Conservation (phyloP, 2,797 vertebrate species). For the Acanthornis magna region DNA sequence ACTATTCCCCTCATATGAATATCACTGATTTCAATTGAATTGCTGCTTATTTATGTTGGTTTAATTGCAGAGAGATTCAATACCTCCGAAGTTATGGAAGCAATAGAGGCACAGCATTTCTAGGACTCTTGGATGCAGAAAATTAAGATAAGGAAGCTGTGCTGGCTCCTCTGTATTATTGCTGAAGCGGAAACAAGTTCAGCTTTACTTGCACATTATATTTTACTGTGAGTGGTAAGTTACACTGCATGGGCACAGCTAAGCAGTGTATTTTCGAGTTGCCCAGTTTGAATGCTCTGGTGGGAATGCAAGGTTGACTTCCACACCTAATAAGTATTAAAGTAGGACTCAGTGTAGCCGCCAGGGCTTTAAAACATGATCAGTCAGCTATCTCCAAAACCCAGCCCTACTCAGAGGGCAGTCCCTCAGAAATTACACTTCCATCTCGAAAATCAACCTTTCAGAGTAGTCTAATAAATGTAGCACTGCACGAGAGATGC, state of each 20-base stretch:
- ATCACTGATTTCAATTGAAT: constrained; percentile 6
- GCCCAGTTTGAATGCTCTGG: constrained; percentile 1
- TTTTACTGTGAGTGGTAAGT: not conserved
- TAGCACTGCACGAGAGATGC: not conserved
- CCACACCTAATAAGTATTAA: not conserved
- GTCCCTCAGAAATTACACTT: not conserved
- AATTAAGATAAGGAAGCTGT: not conserved
- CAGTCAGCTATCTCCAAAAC: not conserved
- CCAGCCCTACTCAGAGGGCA: not conserved
- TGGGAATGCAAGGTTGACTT: constrained; percentile 6
- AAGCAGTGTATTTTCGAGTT: not conserved
- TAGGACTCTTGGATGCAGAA: not conserved
- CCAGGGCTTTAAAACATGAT: not conserved
- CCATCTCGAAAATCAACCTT: not conserved
- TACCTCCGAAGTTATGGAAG: not conserved
- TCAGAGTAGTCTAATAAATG: not conserved
- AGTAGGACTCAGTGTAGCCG: not conserved
- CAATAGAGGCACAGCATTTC: not conserved
- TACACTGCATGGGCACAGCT: not conserved
- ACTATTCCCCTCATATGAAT: not conserved
- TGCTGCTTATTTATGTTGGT: constrained; percentile 7
- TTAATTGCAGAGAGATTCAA: not conserved
- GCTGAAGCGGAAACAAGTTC: not conserved
- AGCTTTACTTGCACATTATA: not conserved
- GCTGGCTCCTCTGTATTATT: not conserved